Evolutionary conservation across 1,140 invertebrate genomes (phyloP), one percentile per base, ranked within the genome.

Genomic region (Helicoverpa armigera): DNA sequence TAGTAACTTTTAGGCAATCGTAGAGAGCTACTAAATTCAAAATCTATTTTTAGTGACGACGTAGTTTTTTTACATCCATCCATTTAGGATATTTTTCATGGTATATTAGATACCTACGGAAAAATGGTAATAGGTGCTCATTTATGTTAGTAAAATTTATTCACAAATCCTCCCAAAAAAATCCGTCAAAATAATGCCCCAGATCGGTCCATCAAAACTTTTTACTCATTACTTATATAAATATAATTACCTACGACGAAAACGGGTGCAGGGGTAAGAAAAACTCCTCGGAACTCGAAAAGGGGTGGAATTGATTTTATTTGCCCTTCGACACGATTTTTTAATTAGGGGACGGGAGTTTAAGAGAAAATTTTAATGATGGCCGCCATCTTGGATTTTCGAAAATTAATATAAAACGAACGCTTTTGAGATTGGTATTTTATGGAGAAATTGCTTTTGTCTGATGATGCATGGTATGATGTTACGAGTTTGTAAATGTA

Each of bases 251-350:
- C n/a, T n/a, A 81, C 65, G 80, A 67, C 51, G 29, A 12, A 73
- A 79, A 60, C 61, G n/a, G 14, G 81, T 12, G 29, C 82, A 85
- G 87, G 87, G 83, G 76, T 80, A 82, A 87, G 87, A 91, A 92
- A 92, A 92, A 90, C 85, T 87, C 83, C 82, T 72, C 29, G 83
- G 81, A 82, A 82, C 69, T 82, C 86, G 82, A 73, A 81, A 80
- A 83, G 86, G 80, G 58, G 74, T 77, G 75, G 83, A 87, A 94
- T 94, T 93, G 91, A 94, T 94, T 92, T 93, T 94, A 93, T 94
- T 93, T 92, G 90, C 56, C 85, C 90, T 84, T 83, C 82, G 89
- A 91, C 91, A 94, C 92, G 91, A 79, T 82, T 79, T 78, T 82
- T 82, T 82, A 78, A 82, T 78, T 78, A 70, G 67, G 67, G 67